Evolutionary conservation across 2,888 invertebrate species (phyloP).

Genomic region (Xanthia icteritia): DNA sequence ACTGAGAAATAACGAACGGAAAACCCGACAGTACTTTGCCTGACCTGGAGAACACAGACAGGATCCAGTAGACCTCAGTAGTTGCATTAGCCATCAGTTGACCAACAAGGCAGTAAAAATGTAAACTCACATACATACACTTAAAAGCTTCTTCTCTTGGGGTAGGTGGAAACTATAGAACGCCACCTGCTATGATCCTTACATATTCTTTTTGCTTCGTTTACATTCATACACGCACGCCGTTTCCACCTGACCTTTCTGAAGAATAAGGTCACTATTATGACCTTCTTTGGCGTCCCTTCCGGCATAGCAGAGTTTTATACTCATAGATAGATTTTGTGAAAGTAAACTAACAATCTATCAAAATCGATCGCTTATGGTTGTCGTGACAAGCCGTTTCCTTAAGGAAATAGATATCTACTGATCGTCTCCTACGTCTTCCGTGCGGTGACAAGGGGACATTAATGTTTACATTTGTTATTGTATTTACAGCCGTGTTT

Average conservation of each 20-base stretch:
- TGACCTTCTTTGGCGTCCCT: not conserved
- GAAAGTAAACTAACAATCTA: conserved; percentile 19
- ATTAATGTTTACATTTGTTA: not conserved
- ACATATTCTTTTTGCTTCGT: too few relatives aligned
- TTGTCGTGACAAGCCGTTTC: conserved; percentile 40
- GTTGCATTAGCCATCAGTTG: too few relatives aligned
- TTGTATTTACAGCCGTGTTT: not conserved
- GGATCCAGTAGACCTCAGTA: not conserved
- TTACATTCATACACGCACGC: too few relatives aligned
- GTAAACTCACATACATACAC: too few relatives aligned
- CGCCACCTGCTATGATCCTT: too few relatives aligned
- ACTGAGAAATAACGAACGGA: too few relatives aligned
- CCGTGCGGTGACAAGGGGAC: not conserved
- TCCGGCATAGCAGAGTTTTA: too few relatives aligned
- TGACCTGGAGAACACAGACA: not conserved
- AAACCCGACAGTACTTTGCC: too few relatives aligned
- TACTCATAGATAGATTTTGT: not conserved
- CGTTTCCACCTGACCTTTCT: too few relatives aligned
- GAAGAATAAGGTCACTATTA: not conserved
- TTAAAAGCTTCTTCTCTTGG: too few relatives aligned
- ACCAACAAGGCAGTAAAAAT: too few relatives aligned
- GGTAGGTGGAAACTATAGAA: too few relatives aligned
- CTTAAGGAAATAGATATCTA: conserved; percentile 33
- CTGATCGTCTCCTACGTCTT: conserved; percentile 26
- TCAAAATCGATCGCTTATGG: conserved; percentile 17